Conservation (phyloP, 2,113 vertebrate genomes). For the Grantiella picta region DNA sequence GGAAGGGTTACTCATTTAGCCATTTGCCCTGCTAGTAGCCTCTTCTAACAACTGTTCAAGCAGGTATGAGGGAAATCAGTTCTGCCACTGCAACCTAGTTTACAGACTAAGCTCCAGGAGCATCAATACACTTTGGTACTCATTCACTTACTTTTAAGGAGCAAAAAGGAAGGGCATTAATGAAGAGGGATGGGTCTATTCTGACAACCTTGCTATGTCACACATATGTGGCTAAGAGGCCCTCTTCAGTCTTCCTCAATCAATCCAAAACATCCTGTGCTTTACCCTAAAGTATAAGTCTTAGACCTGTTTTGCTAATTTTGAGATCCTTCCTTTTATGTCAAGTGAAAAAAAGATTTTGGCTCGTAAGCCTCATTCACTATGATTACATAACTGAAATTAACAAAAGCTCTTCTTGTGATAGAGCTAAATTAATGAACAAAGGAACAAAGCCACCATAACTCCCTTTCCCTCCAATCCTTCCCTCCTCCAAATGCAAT, state of each 20-base stretch:
- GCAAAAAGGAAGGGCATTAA: neutral
- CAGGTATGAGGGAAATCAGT: neutral
- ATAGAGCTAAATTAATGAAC: neutral
- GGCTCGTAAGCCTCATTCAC: neutral
- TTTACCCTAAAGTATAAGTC: neutral
- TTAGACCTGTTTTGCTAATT: neutral
- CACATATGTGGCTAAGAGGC: neutral
- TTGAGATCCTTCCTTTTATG: neutral
- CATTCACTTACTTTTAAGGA: neutral
- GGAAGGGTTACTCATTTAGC: neutral
- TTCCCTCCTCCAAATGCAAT: neutral
- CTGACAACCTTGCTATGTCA: neutral
- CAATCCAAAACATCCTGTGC: neutral
- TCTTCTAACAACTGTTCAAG: neutral
- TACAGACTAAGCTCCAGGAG: neutral
- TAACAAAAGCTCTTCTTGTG: neutral
- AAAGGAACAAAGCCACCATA: neutral
- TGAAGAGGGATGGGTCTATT: neutral
- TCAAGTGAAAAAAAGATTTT: neutral
- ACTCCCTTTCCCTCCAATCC: neutral
- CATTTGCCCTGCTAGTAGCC: neutral
- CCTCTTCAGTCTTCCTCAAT: neutral
- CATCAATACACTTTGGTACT: neutral
- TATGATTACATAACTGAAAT: neutral
- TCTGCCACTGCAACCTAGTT: neutral